Base-by-base conservation (phyloP, 2,113 vertebrate genomes). In the Circaetus gallicus region DNA sequence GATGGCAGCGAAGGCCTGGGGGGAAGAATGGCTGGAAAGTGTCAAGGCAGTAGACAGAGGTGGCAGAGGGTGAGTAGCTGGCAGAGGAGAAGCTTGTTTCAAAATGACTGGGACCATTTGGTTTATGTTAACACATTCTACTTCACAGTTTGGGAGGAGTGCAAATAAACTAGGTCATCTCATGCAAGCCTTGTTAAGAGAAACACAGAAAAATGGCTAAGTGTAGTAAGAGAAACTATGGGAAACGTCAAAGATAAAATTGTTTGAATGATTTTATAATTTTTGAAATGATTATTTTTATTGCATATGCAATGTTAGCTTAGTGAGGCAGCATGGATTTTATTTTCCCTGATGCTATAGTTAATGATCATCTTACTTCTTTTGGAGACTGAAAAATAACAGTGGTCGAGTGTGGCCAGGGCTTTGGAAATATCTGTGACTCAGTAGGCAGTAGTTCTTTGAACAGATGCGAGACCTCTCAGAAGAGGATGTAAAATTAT, bases 91-190 rank as follows among this genome's bases (percentile, higher is more conserved):
- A 70, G 58, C 90, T 96, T 65, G 7, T 95, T 95, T 96, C 92
- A 88, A 94, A 95, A 77, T 95, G 96, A 93, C 78, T 95, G 93
- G 63, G 73, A 96, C 92, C 96, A 88, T 93, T 96, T 96, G 96
- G 95, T 96, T 95, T 95, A 62, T 90, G 96, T 97, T 97, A 97
- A 93, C 95, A 92, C 92, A 20, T 96, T 97, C 82, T 93, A 80
- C 85, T 95, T 97, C 96, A 93, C 95, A 90, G 96, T 95, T 96
- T 90, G 90, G 85, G 82, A 94, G 84, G 87, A 96, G 95, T 95
- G 92, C 96, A 95, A 95, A 95, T 94, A 96, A 96, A 96, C 87
- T 93, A 83, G 96, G 96, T 96, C 95, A 96, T 83, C 62, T 95
- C 96, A 77, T 82, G 90, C 85, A 88, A 96, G 90, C 66, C 96